Evolutionary conservation across 2,797 vertebrate species (phyloP), one percentile per base, ranked within the genome.

Genomic region (Siniperca scherzeri): DNA sequence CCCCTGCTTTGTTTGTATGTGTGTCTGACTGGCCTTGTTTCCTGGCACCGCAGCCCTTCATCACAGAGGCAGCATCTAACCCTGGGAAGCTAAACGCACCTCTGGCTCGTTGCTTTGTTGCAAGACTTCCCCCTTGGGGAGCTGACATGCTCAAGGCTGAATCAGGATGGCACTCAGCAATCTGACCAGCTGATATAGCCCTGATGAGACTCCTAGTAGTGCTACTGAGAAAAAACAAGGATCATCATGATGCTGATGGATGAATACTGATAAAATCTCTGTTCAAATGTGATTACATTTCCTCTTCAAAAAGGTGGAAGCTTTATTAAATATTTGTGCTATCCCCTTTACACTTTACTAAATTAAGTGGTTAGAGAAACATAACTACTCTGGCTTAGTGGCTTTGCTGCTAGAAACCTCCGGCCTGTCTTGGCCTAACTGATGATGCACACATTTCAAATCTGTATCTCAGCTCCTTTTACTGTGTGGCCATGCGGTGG

Each of bases 401-500:
- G 10, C 60, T 50, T 30, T 22, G 16, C 57, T 33, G 22, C 42
- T 22, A 53, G 52, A 4, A 38, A 44, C 16, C 3, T 5, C 13
- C 8, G 0, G 4, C 22, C 13, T 56, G 16, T 22, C 27, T 40
- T 61, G 13, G 2, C 14, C 25, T 2, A 13, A 25, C 10, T 40
- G 9, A 40, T 40, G 9, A 40, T 7, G 38, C 36, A 38, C 30
- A 40, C 38, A 40, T 11, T 59, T 50, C 27, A 55, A 44, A n/a
- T 22, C 7, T 67, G 14, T 8, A 53, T 40, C 44, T 14, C 36
- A 42, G 33, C 48, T 50, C 27, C 16, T 57, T 61, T 57, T 25
- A 53, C 22, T 64, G 9, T 78, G 21, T 66, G 55, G 70, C 83
- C 85, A 85, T 52, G 36, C 56, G 85, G 81, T 78, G 82, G 74